Base-by-base conservation (phyloP, 1,140 invertebrate genomes). In the Caerostris extrusa region DNA sequence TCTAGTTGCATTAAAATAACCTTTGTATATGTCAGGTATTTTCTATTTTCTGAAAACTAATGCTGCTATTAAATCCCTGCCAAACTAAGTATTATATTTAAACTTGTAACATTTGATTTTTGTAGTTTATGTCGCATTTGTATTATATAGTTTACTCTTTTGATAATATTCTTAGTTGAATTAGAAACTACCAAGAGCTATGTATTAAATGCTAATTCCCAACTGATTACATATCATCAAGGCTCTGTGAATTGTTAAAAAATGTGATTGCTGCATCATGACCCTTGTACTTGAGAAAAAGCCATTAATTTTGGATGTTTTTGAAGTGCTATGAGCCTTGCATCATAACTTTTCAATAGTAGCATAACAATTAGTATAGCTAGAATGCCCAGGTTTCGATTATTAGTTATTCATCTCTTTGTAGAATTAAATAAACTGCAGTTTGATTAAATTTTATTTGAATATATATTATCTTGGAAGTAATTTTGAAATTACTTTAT, bases 151-250 rank as follows among this genome's bases (percentile, higher is more conserved):
- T 77, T 71, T 50, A 53, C 8, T 77, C 53, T 50, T 77, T 12
- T 77, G 71, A 34, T 12, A 77, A 77, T 3, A 71, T 10, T 12
- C 12, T 53, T 50, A 50, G 3, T 50, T 5, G 34, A 77, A 10
- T 77, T 50, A 12, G 34, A 50, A 77, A 53, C 12, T 50, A 7
- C 12, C 50, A 12, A 50, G 53, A 12, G 53, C 19, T 50, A n/a
- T n/a, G 19, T 50, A 50, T 50, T 77, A 50, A 77, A 77, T 77
- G 34, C 7, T 50, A 77, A 50, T 77, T 5, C 8, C 5, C 8
- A 50, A 53, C 34, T 77, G 57, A 12, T 83, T 34, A 58, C 82
- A 83, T 83, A 83, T 83, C 82, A 83, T 7, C 17, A 56, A 56
- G 82, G 82, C 82, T 83, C 7, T 7, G 56, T 57, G 82, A 56